Evolutionary conservation across 1,140 invertebrate genomes (phyloP).

Genomic region (Papilio dardanus): DNA sequence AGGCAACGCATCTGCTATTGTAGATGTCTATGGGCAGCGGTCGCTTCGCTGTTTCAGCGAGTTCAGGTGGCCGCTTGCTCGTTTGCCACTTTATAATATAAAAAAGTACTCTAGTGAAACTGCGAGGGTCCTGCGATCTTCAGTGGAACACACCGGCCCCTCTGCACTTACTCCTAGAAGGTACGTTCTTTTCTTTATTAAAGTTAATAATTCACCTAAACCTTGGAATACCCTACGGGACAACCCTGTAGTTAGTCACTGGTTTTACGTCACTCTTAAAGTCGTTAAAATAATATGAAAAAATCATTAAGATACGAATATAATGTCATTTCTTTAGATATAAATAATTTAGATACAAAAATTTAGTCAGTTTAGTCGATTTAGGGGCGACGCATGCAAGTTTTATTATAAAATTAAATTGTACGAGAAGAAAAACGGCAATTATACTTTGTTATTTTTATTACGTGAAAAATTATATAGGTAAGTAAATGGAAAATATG

Average conservation of each 20-base stretch:
- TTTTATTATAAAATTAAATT: background rate
- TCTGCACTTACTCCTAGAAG: too few relatives aligned
- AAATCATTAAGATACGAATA: background rate
- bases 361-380: background rate
- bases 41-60: too few relatives aligned
- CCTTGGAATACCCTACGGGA: background rate
- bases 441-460: background rate
- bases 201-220: background rate
- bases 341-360: background rate
- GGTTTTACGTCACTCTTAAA: background rate
- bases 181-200: too few relatives aligned
- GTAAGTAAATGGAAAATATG: background rate
- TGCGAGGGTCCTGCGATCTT: too few relatives aligned
- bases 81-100: too few relatives aligned
- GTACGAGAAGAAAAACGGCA: background rate
- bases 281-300: slow-evolving; percentile 11
- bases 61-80: too few relatives aligned
- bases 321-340: background rate
- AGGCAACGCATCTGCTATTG: too few relatives aligned
- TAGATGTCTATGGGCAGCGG: too few relatives aligned
- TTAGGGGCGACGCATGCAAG: background rate
- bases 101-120: too few relatives aligned
- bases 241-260: background rate
- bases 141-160: too few relatives aligned
- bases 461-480: background rate